Evolutionary conservation across 92 coral and sea anemone genomes (phyloP), one percentile per base, ranked within the genome.

Genomic region (Blastomussa wellsi): DNA sequence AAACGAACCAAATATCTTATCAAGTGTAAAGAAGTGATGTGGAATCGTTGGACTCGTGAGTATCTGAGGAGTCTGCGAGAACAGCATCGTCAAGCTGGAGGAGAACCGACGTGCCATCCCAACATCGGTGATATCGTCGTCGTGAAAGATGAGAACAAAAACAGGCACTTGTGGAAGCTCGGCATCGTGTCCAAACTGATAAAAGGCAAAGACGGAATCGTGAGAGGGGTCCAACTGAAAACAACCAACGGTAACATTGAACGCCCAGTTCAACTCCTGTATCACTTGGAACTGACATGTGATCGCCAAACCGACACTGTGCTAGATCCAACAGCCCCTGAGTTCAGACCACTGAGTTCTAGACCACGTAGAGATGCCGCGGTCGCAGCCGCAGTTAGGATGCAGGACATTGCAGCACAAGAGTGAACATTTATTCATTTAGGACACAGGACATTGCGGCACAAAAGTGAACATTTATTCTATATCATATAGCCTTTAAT

Each of bases 351-450:
- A 29, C 35, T n/a, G 33, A n/a, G 2, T n/a, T 64, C 33, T 38
- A 72, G 76, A 38, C 76, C 49, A 22, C 48, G 51, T 1, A 72
- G 76, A 22, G 76, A 37, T 19, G 76, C 76, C 35, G 76, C 76
- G 16, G 76, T 26, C 29, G 76, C 76, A 17, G 75, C 75, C 5
- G 24, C n/a, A 35, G 49, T 17, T 37, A 36, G 75, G 2, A 70
- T 70, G 4, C 76, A 38, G 42, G 76, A 71, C 10, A 71, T 71
- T 71, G 29, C 67, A 59, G 53, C 53, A 52, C 59, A 14, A 52
- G 59, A 52, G 20, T 52, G 59, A 52, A 13, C 59, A 66, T 28
- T 66, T 28, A 11, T 28, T 28, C n/a, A 35, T 33, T 1, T 33
- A 69, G 74, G 16, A 69, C 28, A 10, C 74, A 35, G 37, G 74